Percentiles rank a stretch among this genome's conserved stretches.
Evolutionary conservation across 2,113 vertebrate genomes (phyloP).

Genomic region (Pogonocichla stellata): DNA sequence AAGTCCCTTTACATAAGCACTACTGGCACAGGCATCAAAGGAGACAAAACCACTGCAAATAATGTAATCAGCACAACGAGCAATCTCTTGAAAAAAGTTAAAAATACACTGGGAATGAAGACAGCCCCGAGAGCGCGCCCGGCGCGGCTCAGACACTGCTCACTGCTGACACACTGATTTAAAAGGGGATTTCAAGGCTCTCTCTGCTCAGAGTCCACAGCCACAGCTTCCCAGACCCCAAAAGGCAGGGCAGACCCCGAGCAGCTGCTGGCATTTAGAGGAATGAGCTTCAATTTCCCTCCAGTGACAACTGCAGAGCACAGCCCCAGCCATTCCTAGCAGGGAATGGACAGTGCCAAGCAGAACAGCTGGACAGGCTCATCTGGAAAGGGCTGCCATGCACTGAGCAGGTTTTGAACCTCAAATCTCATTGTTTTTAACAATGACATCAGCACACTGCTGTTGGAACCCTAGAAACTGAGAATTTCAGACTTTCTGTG

Average conservation of each 20-base stretch:
- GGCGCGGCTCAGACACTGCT: fast-evolving
- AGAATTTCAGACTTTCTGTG: no score
- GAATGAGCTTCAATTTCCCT: conserved; percentile 13
- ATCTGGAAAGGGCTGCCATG: not conserved
- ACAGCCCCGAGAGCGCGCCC: not conserved
- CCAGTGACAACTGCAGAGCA: not conserved
- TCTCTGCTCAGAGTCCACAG: not conserved
- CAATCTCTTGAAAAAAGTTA: conserved; percentile 31
- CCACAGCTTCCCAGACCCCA: not conserved
- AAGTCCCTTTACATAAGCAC: conserved; percentile 37
- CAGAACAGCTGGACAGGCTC: not conserved
- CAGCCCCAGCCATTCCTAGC: not conserved
- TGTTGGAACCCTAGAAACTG: no score
- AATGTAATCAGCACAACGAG: conserved; percentile 47
- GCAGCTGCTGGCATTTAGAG: not conserved
- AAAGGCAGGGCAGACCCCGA: not conserved
- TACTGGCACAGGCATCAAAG: conserved; percentile 48
- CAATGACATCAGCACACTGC: not conserved
- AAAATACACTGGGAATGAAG: not conserved
- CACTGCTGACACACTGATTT: not conserved
- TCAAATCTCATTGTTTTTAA: not conserved
- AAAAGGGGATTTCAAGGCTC: not conserved
- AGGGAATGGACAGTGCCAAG: fast-evolving
- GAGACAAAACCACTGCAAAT: conserved; percentile 27
- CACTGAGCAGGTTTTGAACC: not conserved